A percentile compares a stretch with the other conserved stretches of the same genome.
Evolutionary conservation across 53 echinoderm and acorn worm species (phyloP).

Genomic region (Henricia sp.): DNA sequence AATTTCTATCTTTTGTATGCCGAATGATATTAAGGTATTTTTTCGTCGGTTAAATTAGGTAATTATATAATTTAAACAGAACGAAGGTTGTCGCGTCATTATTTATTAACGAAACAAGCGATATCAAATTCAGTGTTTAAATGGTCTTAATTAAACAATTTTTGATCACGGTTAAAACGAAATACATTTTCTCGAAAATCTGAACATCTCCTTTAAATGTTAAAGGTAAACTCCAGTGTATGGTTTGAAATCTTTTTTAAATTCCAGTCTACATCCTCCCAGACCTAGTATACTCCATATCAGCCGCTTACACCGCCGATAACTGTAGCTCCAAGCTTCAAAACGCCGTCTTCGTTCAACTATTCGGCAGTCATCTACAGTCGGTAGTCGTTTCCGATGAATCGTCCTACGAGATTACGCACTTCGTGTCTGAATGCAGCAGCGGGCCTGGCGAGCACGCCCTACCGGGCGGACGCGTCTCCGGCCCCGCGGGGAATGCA

Average conservation of each 20-base stretch:
- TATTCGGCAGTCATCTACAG: constrained; percentile 20
- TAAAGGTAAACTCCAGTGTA: too few species aligned
- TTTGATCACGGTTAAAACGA: too few species aligned
- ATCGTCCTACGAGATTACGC: constrained; percentile 9
- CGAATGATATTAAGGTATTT: too few species aligned
- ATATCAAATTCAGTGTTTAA: too few species aligned
- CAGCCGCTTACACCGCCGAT: neutral
- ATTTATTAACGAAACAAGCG: too few species aligned
- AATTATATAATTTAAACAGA: too few species aligned
- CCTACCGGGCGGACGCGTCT: neutral
- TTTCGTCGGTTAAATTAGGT: too few species aligned
- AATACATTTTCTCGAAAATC: too few species aligned
- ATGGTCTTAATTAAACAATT: too few species aligned
- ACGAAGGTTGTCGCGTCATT: too few species aligned
- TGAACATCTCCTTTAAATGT: too few species aligned
- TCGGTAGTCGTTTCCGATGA: neutral
- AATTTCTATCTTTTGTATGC: too few species aligned
- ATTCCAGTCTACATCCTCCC: constrained; percentile 32
- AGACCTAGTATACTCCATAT: constrained; percentile 25
- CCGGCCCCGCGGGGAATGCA: neutral
- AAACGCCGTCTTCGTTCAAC: constrained; percentile 27
- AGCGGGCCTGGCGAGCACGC: neutral
- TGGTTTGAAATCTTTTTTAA: neutral
- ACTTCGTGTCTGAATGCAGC: constrained; percentile 2
- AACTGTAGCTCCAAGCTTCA: neutral